These are phyloP conservation scores for Laterallus jamaicensis DNA, from an alignment of 2,113 vertebrate genomes.

Conservation along the genomic window DNA sequence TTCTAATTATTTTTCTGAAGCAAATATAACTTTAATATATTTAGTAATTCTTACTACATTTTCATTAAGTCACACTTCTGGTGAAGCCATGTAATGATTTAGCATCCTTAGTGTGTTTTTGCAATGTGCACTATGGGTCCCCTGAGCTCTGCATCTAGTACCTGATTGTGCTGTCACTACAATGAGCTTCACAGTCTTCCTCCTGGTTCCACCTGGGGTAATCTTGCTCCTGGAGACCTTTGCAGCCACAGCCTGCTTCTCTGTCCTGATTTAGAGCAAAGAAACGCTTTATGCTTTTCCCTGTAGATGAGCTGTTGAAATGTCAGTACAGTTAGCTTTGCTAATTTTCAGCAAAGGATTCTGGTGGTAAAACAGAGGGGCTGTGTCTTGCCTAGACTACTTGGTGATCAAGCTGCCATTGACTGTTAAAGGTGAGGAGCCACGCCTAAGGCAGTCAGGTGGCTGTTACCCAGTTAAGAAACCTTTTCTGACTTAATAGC, in stretches of 20 bases:
- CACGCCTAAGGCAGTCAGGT: not conserved
- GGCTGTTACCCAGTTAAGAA: not conserved
- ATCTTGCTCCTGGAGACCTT: not conserved
- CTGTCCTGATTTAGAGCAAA: not conserved
- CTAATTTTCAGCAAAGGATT: not conserved
- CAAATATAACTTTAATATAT: not conserved
- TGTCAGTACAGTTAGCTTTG: not conserved
- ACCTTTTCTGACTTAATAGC: not conserved
- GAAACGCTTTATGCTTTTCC: not conserved
- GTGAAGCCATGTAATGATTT: not conserved
- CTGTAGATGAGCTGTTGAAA: not conserved
- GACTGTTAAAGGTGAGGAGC: not conserved
- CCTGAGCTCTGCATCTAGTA: not conserved
- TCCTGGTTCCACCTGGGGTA: not conserved
- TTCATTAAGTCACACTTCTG: not conserved
- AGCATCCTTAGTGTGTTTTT: not conserved
- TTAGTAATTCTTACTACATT: not conserved
- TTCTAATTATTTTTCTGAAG: not conserved
- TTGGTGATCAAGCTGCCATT: not conserved
- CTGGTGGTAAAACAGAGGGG: not conserved
- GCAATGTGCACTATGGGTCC: not conserved
- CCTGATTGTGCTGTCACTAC: not conserved
- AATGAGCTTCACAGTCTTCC: not conserved
- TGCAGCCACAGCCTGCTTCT: not conserved
- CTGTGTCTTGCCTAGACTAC: not conserved